Conservation (phyloP, 1,140 invertebrate genomes). For the Pemphigus obesinymphae region DNA sequence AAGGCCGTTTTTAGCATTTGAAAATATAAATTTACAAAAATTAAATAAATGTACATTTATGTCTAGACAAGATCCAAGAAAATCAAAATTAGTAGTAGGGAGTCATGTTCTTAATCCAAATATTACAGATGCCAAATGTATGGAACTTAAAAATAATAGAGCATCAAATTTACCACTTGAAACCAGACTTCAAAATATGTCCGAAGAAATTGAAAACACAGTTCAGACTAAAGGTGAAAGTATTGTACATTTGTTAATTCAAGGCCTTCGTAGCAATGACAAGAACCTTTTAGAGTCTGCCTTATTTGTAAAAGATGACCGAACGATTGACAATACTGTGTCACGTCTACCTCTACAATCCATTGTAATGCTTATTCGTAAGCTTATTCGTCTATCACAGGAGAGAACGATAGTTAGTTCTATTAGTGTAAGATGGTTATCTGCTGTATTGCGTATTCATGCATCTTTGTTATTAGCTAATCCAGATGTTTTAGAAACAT, state of each 20-base stretch:
- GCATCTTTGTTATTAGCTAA: slow-evolving; percentile 17
- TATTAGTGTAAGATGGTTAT: slow-evolving; percentile 20
- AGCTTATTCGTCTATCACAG: slow-evolving; percentile 16
- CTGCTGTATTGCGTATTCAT: slow-evolving; percentile 16
- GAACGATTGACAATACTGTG: slow-evolving; percentile 29
- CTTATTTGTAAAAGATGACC: slow-evolving; percentile 36
- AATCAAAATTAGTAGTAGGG: slow-evolving; percentile 5
- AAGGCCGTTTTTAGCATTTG: slow-evolving; percentile 28
- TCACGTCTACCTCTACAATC: slow-evolving; percentile 19
- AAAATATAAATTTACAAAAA: slow-evolving; percentile 36
- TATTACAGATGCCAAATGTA: slow-evolving; percentile 6
- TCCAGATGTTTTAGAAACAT: slow-evolving; percentile 27
- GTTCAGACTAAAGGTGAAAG: slow-evolving; percentile 36
- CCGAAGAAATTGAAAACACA: slow-evolving; percentile 35
- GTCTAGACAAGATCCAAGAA: slow-evolving; percentile 32
- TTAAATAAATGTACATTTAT: slow-evolving; percentile 30
- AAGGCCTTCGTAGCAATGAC: slow-evolving; percentile 33
- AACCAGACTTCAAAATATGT: slow-evolving; percentile 40
- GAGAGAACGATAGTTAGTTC: slow-evolving; percentile 21
- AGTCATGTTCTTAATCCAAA: slow-evolving; percentile 10
- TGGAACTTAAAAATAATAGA: slow-evolving; percentile 26
- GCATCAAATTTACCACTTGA: slow-evolving; percentile 28
- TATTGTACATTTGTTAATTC: slow-evolving; percentile 29
- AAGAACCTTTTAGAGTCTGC: slow-evolving; percentile 25
- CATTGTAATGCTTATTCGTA: slow-evolving; percentile 7